Evolutionary conservation across 2,888 invertebrate genomes (phyloP), one percentile per base, ranked within the genome.

Genomic region (Acleris literana): DNA sequence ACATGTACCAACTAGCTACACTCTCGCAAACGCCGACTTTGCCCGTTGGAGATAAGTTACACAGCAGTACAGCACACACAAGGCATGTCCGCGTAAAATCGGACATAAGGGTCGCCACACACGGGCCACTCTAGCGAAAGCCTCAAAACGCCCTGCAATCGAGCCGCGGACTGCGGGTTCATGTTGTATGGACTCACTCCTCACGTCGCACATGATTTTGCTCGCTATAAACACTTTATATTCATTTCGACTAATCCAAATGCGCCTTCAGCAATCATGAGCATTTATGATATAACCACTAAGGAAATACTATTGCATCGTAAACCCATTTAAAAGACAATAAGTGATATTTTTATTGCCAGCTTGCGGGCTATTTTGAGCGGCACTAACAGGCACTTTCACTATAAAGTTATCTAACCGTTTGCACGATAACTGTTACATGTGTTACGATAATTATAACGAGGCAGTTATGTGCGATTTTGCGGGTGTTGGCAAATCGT

Each of bases 361-460:
- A 20, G 43, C 22, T 55, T 18, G 43, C 55, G 16, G 55, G 43
- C 55, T 20, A 43, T 55, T 55, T 55, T 43, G 20, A 43, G 20
- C 55, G 39, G 43, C 20, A 43, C 11, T 55, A 54, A 54, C 54
- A 43, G 20, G 20, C 29, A 43, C 55, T 55, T 55, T 55, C 55
- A 55, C 55, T 55, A 44, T 20, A 55, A 20, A 55, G 43, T 55
- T 55, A 55, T 16, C 7, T 43, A 55, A 55, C 43, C 39, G 22
- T 43, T 55, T 43, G 20, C 43, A 55, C 39, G 20, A 54, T 39
- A 53, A 43, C 43, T 43, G 55, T 55, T 55, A 55, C 55, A 55
- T 39, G 20, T 55, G 54, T 46, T 46, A 16, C 13, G 46, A 46
- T 46, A 46, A 46, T 46, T 46, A 46, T 46, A 46, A 46, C 46